A percentile compares a stretch with the other conserved stretches of the same genome.
phyloP scores from a whole-genome alignment of 2,888 invertebrate species.

The Drosophila nr. perissopoda region DNA sequence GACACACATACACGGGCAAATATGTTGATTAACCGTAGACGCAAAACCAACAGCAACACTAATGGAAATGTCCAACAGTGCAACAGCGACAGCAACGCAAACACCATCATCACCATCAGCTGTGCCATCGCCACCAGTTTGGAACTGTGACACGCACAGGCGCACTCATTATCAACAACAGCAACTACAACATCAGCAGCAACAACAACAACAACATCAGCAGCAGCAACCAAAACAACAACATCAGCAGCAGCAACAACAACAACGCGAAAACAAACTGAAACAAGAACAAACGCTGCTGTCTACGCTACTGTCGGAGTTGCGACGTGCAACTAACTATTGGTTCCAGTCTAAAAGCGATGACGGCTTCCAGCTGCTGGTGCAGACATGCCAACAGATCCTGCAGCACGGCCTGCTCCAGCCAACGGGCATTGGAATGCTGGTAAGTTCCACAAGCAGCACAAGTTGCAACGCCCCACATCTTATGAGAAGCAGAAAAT shows the following conservation, averaged over 20 bases:
- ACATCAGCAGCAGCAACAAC: slow-evolving; percentile 15
- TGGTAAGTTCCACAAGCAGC: slow-evolving; percentile 26
- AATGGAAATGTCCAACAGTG: slow-evolving; percentile 31
- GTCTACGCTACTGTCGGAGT: slow-evolving; percentile 41
- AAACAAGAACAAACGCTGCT: slow-evolving; percentile 38
- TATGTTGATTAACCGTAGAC: slow-evolving; percentile 26
- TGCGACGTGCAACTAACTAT: slow-evolving; percentile 55
- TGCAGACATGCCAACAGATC: slow-evolving; percentile 69
- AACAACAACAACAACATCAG: slow-evolving; percentile 41
- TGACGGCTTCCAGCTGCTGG: slow-evolving; percentile 51
- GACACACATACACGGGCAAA: slow-evolving; percentile 16
- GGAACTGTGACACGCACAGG: slow-evolving; percentile 47
- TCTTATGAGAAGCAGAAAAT: neutral
- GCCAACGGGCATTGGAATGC: slow-evolving; percentile 24
- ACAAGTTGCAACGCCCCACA: slow-evolving; percentile 30
- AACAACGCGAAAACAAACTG: slow-evolving; percentile 23
- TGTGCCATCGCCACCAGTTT: slow-evolving; percentile 38
- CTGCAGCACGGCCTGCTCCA: slow-evolving; percentile 69
- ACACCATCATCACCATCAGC: slow-evolving; percentile 8
- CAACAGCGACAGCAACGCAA: slow-evolving; percentile 6
- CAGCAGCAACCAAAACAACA: slow-evolving; percentile 33
- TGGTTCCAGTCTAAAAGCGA: slow-evolving; percentile 65
- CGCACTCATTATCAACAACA: slow-evolving; percentile 41
- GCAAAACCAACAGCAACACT: slow-evolving; percentile 11
- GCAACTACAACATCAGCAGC: slow-evolving; percentile 8